Evolutionary conservation across 2,113 vertebrate species (phyloP), one percentile per base, ranked within the genome.

Genomic region (Arenaria interpres): DNA sequence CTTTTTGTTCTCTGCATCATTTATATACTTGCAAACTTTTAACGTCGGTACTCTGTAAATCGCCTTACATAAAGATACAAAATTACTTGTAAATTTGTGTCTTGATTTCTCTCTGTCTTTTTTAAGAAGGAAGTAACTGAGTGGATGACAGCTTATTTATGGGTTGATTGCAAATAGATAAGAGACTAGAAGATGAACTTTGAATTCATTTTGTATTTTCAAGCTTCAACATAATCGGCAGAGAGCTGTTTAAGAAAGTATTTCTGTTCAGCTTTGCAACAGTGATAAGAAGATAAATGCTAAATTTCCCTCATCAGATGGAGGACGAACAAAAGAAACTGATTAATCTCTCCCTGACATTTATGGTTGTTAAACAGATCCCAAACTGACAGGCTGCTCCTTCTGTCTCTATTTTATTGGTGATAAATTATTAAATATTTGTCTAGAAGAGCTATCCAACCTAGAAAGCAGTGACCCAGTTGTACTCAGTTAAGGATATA

Each of bases 171-270:
- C 80, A 90, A 94, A 64, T 54, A 90, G 35, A 68, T 85, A 78
- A 92, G 76, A 87, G 48, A 35, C 48, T 93, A 14, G 39, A 81
- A 81, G 56, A 89, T 92, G 48, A 96, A 78, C n/a, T 93, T 74
- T 50, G 43, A 93, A 93, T 97, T 95, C 25, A 37, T 88, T 90
- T 80, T 93, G 12, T 67, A 48, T 93, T 86, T 96, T 92, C 76
- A 72, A 79, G 56, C 64, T 87, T 92, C 64, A 84, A 4, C 14
- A 10, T 75, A 89, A 95, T 90, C 94, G 79, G 32, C 60, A 81
- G 60, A 76, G 32, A 78, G 80, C 25, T 93, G 95, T 95, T 95
- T 24, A 87, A 17, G 79, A 62, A 78, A 37, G 37, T 86, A 75
- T 93, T 94, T 92, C 48, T 84, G n/a, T 93, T 96, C 64, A 81